Conservation (phyloP, 2,113 vertebrate genomes). For the Laticauda laticaudata region DNA sequence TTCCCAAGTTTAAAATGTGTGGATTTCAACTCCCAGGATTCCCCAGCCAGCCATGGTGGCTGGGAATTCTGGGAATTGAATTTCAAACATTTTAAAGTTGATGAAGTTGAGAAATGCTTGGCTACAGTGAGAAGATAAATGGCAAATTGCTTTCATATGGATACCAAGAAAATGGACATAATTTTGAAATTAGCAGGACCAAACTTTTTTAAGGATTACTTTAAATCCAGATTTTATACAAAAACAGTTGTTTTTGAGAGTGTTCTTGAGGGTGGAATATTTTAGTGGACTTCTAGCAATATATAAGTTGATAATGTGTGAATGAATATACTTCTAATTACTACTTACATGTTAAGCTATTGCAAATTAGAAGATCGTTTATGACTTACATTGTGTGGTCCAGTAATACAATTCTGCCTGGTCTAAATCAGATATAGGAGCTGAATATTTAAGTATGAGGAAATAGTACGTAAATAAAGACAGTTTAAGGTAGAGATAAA, state of each 20-base stretch:
- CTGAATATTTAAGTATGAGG: background rate
- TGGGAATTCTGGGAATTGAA: too few species aligned
- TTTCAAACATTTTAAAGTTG: too few species aligned
- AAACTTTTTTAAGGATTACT: background rate
- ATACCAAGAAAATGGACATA: background rate
- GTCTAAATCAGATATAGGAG: background rate
- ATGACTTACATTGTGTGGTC: slow-evolving; percentile 7
- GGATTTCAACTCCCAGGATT: too few species aligned
- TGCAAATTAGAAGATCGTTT: background rate
- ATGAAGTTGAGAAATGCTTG: too few species aligned
- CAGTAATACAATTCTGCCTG: background rate
- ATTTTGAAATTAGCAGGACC: background rate
- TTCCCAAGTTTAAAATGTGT: too few species aligned
- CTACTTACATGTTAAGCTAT: slow-evolving; percentile 6
- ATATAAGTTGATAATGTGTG: background rate
- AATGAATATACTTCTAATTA: slow-evolving; percentile 16
- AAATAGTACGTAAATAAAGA: background rate
- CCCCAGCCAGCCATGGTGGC: too few species aligned
- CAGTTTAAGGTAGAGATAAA: background rate
- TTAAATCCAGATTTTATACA: background rate
- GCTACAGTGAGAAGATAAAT: background rate
- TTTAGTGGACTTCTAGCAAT: background rate
- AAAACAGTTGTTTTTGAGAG: background rate
- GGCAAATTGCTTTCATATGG: background rate
- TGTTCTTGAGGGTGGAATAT: background rate